phyloP scores from a whole-genome alignment of 2,113 vertebrate genomes.

The Hirundichthys speculiger region DNA sequence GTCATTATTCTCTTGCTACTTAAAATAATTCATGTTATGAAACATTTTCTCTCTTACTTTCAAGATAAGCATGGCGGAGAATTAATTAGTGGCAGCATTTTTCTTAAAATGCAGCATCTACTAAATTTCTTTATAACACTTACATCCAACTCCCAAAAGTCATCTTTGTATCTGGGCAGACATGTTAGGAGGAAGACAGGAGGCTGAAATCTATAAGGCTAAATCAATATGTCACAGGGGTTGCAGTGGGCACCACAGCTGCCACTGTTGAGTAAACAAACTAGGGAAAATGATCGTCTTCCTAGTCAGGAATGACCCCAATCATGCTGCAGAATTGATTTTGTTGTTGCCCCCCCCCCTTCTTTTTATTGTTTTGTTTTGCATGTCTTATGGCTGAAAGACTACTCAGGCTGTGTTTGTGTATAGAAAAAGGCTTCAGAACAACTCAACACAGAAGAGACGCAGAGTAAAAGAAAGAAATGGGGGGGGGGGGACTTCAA shows the following conservation, averaged over 20 bases:
- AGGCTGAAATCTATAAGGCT: conserved; percentile 53
- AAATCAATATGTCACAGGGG: conserved; percentile 67
- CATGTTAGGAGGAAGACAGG: conserved; percentile 55
- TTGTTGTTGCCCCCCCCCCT: background rate
- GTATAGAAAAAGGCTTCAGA: background rate
- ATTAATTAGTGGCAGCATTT: background rate
- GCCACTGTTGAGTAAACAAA: conserved; percentile 65
- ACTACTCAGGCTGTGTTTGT: background rate
- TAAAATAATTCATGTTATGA: too few relatives aligned
- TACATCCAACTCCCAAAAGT: conserved; percentile 59
- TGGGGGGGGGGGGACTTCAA: conserved; percentile 39
- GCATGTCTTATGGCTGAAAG: conserved; percentile 26
- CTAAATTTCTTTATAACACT: background rate
- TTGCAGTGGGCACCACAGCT: conserved; percentile 43
- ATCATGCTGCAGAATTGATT: conserved; percentile 48
- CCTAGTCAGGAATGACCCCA: conserved; percentile 41
- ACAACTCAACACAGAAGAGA: conserved; percentile 1
- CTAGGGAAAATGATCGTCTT: conserved; percentile 47
- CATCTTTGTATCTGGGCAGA: conserved; percentile 64
- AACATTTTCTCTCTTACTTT: too few relatives aligned
- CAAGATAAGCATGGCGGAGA: background rate
- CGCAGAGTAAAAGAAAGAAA: background rate
- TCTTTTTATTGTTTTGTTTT: conserved; percentile 9
- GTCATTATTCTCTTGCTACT: too few relatives aligned
- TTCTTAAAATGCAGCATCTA: background rate